Conservation (phyloP, 92 coral and sea anemone species). For the Porites cylindrica region DNA sequence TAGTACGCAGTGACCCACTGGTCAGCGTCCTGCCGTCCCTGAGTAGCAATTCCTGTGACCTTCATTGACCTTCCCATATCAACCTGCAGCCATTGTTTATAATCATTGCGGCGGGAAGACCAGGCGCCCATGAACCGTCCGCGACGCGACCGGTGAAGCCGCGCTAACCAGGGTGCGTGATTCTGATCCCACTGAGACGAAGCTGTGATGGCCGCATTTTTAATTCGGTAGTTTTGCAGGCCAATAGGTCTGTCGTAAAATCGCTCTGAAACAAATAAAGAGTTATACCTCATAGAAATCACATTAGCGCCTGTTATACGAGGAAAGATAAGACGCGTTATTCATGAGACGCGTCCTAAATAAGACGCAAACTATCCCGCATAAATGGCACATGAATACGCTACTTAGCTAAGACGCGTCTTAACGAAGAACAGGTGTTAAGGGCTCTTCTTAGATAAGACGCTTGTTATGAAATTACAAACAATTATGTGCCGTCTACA, state of each 20-base stretch:
- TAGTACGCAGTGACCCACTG: constrained; percentile 87
- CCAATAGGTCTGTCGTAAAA: constrained; percentile 81
- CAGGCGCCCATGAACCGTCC: constrained; percentile 76
- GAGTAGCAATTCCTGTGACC: constrained; percentile 78
- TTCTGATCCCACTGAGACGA: constrained; percentile 70
- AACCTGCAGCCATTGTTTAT: constrained; percentile 70
- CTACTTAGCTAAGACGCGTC: too few species aligned
- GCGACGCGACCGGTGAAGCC: constrained; percentile 66
- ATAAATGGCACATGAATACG: too few species aligned
- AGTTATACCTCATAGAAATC: neutral
- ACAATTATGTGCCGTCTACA: too few species aligned
- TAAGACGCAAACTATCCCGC: too few species aligned
- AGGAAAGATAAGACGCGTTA: too few species aligned
- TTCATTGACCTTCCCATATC: constrained; percentile 76
- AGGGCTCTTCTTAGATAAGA: too few species aligned
- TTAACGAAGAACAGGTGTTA: too few species aligned
- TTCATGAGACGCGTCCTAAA: too few species aligned
- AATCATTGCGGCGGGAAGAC: constrained; percentile 68
- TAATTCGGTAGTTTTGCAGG: constrained; percentile 68
- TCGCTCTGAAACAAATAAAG: constrained; percentile 15
- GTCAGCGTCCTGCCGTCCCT: constrained; percentile 77
- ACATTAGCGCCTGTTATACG: too few species aligned
- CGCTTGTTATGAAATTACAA: too few species aligned
- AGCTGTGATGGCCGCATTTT: constrained; percentile 76
- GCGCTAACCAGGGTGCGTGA: constrained; percentile 75